A percentile compares a stretch with the other conserved stretches of the same genome.
Evolutionary conservation across 2,888 invertebrate genomes (phyloP).

Genomic region (Pomacea canaliculata): DNA sequence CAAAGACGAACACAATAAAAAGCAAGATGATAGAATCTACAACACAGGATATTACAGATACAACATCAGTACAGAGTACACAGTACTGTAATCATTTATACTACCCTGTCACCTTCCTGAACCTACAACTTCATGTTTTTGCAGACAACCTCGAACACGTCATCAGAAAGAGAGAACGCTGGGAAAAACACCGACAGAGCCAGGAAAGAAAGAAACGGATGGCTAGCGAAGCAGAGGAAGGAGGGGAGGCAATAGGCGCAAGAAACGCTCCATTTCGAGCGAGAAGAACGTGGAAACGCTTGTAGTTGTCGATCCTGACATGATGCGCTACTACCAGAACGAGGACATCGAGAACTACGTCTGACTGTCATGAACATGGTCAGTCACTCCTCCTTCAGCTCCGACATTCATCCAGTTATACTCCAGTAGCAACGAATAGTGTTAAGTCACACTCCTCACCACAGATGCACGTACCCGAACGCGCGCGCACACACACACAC

Average conservation of each 20-base stretch:
- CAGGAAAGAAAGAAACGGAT: conserved; percentile 5
- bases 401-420: too few relatives aligned
- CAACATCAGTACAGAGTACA: too few relatives aligned
- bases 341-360: conserved; percentile 87
- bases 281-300: conserved; percentile 81
- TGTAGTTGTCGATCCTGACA: conserved; percentile 87
- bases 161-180: conserved; percentile 43
- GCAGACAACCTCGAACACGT: conserved; percentile 34
- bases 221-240: conserved; percentile 10
- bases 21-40: too few relatives aligned
- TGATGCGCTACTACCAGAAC: conserved; percentile 87
- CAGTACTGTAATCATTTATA: too few relatives aligned
- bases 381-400: conserved; percentile 52
- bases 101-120: too few relatives aligned
- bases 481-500: too few relatives aligned
- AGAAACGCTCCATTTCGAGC: conserved; percentile 66
- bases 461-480: too few relatives aligned
- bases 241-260: conserved; percentile 33
- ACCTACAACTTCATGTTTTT: background rate
- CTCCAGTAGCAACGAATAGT: too few relatives aligned
- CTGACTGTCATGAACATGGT: conserved; percentile 94
- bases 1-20: too few relatives aligned
- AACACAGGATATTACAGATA: too few relatives aligned
- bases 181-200: conserved; percentile 44
- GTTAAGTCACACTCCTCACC: too few relatives aligned